Evolutionary conservation across 2,888 invertebrate genomes (phyloP), one percentile per base, ranked within the genome.

Genomic region (Portevinia maculata): DNA sequence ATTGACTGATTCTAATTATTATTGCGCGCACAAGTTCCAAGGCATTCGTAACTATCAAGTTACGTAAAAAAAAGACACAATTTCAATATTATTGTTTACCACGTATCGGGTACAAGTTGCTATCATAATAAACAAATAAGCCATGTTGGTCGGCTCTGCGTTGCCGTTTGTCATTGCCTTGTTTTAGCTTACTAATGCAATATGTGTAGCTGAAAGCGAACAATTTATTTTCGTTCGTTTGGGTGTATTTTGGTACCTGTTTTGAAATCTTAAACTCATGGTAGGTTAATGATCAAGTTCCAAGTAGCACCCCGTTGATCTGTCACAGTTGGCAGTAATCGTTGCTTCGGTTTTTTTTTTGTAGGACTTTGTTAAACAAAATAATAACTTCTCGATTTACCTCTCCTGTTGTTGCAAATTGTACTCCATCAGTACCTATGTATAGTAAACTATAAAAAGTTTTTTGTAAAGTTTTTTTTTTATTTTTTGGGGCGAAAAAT

Each of bases 271-370:
- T 32, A 34, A 64, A 57, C 53, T 34, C 50, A 74, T 41, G 24
- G 65, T 74, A 65, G 65, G 74, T 74, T 57, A 74, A 74, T 74
- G 48, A 50, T 65, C 65, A 74, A 37, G 50, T 65, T 74, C 57
- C 74, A 74, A 57, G 65, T 50, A 50, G 48, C 74, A 57, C 65
- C 62, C 74, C 57, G 50, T 39, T 13, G 65, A 15, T 46, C 48
- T 41, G 57, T 65, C 48, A 57, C 48, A 57, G 55, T 73, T 73
- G 62, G 55, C 64, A 64, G 44, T 55, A 15, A 34, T 8, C 19
- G 39, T 39, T 21, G 41, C 11, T 34, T 46, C 46, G 24, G 39
- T 11, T 48, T 21, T 19, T 3, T 37, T 30, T 32, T 8, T 7
- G 32, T 9, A n/a, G 21, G 3, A 13, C 39, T 60, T 9, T 19